Conservation (phyloP, 2,113 vertebrate species). For the Spilogale gracilis region DNA sequence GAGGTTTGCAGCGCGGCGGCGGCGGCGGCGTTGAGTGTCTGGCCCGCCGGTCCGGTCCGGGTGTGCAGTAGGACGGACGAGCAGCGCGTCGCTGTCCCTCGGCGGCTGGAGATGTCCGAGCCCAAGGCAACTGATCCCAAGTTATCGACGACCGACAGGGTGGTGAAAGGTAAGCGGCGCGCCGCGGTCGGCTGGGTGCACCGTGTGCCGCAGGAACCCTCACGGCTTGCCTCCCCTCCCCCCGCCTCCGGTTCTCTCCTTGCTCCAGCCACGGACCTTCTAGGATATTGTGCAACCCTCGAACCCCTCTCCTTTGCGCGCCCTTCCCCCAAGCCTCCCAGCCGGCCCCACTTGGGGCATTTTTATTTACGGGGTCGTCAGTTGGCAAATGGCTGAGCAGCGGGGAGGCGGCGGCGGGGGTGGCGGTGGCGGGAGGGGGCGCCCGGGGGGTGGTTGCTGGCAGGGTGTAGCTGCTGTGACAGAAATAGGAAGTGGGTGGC, state of each 20-base stretch:
- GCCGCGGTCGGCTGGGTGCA: conserved; percentile 46
- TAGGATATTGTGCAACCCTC: conserved; percentile 76
- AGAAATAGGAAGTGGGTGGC: conserved; percentile 85
- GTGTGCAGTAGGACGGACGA: conserved; percentile 80
- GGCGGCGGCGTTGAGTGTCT: conserved; percentile 66
- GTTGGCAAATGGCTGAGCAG: conserved; percentile 68
- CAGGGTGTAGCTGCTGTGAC: conserved; percentile 82
- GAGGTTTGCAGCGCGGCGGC: conserved; percentile 81
- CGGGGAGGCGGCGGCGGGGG: conserved; percentile 60
- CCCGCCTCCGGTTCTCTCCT: conserved; percentile 18
- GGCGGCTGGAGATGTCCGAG: conserved; percentile 97
- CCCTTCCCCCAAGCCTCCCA: neutral
- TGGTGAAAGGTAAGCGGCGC: conserved; percentile 95
- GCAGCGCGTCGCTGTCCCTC: conserved; percentile 82
- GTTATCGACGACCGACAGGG: conserved; percentile 98
- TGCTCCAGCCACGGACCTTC: conserved; percentile 69
- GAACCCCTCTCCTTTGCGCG: neutral
- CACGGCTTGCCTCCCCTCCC: conserved; percentile 23
- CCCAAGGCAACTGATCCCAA: conserved; percentile 97
- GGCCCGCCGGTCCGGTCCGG: conserved; percentile 73
- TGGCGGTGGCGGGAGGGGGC: conserved; percentile 73
- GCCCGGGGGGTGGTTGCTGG: conserved; percentile 72
- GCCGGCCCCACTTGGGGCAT: conserved; percentile 19
- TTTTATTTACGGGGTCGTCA: conserved; percentile 67
- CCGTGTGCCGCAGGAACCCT: conserved; percentile 63